Conservation (phyloP, 2,888 invertebrate species). For the Zelleria hepariella region DNA sequence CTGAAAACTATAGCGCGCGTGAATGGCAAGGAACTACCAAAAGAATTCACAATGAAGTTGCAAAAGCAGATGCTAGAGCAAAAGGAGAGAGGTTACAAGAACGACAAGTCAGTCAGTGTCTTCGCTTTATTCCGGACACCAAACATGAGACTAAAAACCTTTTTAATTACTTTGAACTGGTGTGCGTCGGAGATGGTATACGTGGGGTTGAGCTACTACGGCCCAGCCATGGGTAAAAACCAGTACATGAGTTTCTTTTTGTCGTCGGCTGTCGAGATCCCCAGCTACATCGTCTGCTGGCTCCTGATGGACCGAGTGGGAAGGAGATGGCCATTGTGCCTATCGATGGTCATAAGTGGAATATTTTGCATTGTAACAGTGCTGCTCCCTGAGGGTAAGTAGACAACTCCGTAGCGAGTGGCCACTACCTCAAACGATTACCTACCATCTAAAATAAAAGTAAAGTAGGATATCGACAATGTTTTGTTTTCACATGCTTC, state of each 20-base stretch:
- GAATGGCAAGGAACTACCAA: slow-evolving; percentile 83
- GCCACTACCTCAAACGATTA: too few relatives aligned
- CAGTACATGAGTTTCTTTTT: slow-evolving; percentile 91
- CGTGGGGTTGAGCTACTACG: slow-evolving; percentile 92
- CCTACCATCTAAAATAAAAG: too few relatives aligned
- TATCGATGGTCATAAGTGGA: slow-evolving; percentile 89
- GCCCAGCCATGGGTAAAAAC: slow-evolving; percentile 88
- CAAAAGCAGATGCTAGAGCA: slow-evolving; percentile 80
- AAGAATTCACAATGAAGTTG: slow-evolving; percentile 78
- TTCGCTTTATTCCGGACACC: slow-evolving; percentile 83
- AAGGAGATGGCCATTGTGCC: slow-evolving; percentile 88
- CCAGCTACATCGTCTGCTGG: slow-evolving; percentile 91
- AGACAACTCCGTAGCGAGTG: too few relatives aligned
- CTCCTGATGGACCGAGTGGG: slow-evolving; percentile 90
- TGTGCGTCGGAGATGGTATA: slow-evolving; percentile 95
- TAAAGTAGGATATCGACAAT: too few relatives aligned
- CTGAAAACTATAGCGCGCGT: slow-evolving; percentile 82
- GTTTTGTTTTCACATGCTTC: slow-evolving; percentile 4
- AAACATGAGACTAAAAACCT: slow-evolving; percentile 90
- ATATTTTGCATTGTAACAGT: slow-evolving; percentile 88
- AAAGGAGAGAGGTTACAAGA: slow-evolving; percentile 65
- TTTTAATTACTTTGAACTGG: slow-evolving; percentile 89
- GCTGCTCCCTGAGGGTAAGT: slow-evolving; percentile 81
- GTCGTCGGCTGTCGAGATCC: slow-evolving; percentile 89
- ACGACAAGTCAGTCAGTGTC: slow-evolving; percentile 61